Evolutionary conservation across 64 coral and sea anemone genomes (phyloP), one percentile per base, ranked within the genome.

Genomic region (Actinia tenebrosa): DNA sequence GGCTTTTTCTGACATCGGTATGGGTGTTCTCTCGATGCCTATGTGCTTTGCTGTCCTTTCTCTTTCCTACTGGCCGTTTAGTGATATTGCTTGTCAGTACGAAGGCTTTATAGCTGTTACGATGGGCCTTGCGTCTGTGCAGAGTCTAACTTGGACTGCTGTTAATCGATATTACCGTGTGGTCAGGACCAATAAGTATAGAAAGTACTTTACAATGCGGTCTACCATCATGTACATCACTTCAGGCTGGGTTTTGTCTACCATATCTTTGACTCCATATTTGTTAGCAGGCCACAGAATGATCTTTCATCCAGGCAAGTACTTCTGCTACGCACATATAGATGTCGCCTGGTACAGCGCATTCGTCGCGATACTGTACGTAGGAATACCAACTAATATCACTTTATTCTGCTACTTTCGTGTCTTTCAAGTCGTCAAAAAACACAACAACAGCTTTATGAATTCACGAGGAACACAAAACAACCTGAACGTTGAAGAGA

Each of bases 241-340:
- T 9, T 64, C 78, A 59, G 26, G 64, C 17, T 95, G 93, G 93
- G 6, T 91, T 25, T 37, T 80, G 20, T 80, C 89, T 13, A 6
- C 83, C 19, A 71, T 88, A 18, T 60, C 85, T 3, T 60, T 89
- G 7, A 46, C 69, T 10, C 93, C 93, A 47, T 95, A 95, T 82
- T 71, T 95, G 11, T 56, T 89, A 16, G 59, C 89, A 56, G 93
- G 93, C 7, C 56, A 91, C 53, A 80, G 54, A 77, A 91, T 95
- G 83, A 64, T 95, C 9, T 95, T 95, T 54, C 87, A 89, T 61
- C 93, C 93, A n/a, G 66, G 84, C 5, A 95, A 95, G 45, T 95
- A 77, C 19, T 88, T 95, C 72, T 81, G 79, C 27, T 81, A 50
- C 22, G 79, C 22, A 14, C 43, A 81, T 22, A 81, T 81, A 5